A percentile compares a stretch with the other conserved stretches of the same genome.
These are phyloP conservation scores for Clanis bilineata DNA, from an alignment of 2,888 invertebrate genomes.

Conservation along the genomic window DNA sequence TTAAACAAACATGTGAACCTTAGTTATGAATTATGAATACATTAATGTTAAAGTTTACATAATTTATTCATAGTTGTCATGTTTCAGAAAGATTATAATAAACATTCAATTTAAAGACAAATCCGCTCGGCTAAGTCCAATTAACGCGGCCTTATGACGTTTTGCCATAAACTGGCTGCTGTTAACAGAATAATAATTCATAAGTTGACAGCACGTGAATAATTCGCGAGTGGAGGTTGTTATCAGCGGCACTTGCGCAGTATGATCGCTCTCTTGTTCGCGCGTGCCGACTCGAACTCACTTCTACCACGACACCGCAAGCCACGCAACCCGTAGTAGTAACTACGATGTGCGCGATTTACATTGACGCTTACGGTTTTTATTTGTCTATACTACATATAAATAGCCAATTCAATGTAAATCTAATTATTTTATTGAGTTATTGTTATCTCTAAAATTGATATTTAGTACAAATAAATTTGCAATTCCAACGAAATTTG, in stretches of 20 bases:
- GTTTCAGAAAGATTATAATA: slow-evolving; percentile 27
- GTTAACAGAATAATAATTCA: slow-evolving; percentile 71
- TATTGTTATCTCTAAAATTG: not conserved
- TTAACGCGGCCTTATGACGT: slow-evolving; percentile 49
- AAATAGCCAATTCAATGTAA: slow-evolving; percentile 22
- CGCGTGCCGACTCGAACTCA: slow-evolving; percentile 59
- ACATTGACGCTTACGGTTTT: slow-evolving; percentile 53
- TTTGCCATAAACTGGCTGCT: slow-evolving; percentile 55
- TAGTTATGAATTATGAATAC: slow-evolving; percentile 17
- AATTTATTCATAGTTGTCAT: slow-evolving; percentile 24
- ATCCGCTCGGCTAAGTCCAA: slow-evolving; percentile 41
- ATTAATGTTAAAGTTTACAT: slow-evolving; percentile 17
- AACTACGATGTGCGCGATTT: slow-evolving; percentile 35
- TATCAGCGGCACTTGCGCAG: slow-evolving; percentile 73
- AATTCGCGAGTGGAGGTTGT: slow-evolving; percentile 68
- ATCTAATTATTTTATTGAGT: not conserved
- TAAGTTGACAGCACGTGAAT: slow-evolving; percentile 77
- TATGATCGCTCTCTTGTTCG: slow-evolving; percentile 59
- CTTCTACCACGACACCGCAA: slow-evolving; percentile 39
- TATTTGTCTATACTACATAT: slow-evolving; percentile 20
- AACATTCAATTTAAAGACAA: slow-evolving; percentile 32
- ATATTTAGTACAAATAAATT: not conserved
- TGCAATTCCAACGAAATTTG: not conserved
- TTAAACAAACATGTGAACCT: not conserved
- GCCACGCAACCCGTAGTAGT: slow-evolving; percentile 28